Evolutionary conservation across 2,888 invertebrate species (phyloP).

Genomic region (Drosophila planitibia): DNA sequence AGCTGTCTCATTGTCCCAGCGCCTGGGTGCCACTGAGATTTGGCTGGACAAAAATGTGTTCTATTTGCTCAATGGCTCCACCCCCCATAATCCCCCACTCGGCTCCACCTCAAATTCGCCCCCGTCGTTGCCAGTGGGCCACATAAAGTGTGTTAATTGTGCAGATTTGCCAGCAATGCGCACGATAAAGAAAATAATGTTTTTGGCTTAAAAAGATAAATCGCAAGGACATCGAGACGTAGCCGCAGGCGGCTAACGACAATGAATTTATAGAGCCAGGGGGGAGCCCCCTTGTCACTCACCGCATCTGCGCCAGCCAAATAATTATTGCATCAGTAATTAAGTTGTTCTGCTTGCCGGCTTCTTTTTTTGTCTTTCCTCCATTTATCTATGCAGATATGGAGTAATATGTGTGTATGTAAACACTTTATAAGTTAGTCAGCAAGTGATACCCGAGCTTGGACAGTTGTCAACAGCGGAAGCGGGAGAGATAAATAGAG

Average conservation of each 20-base stretch:
- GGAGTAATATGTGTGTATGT: background rate
- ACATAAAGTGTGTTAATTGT: constrained; percentile 80
- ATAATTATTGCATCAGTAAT: constrained; percentile 63
- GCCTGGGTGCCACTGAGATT: constrained; percentile 49
- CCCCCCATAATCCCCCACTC: background rate
- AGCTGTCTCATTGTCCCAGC: constrained; percentile 62
- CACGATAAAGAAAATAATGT: constrained; percentile 72
- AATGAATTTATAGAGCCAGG: constrained; percentile 36
- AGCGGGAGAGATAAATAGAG: background rate
- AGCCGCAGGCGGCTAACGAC: constrained; percentile 50
- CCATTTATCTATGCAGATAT: background rate
- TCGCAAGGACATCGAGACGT: constrained; percentile 57
- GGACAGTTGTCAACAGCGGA: background rate
- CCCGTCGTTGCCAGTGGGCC: constrained; percentile 18
- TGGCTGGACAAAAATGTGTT: constrained; percentile 30
- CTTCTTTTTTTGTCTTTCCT: background rate
- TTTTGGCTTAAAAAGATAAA: constrained; percentile 78
- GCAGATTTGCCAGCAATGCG: constrained; percentile 67
- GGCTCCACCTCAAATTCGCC: background rate
- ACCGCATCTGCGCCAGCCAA: constrained; percentile 27
- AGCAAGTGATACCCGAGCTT: constrained; percentile 10
- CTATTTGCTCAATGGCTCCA: constrained; percentile 33
- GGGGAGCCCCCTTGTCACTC: background rate
- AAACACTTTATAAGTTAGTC: constrained; percentile 6
- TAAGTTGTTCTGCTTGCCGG: constrained; percentile 46